Conservation (phyloP, 1,140 invertebrate genomes). For the Drosophila tsacasi region DNA sequence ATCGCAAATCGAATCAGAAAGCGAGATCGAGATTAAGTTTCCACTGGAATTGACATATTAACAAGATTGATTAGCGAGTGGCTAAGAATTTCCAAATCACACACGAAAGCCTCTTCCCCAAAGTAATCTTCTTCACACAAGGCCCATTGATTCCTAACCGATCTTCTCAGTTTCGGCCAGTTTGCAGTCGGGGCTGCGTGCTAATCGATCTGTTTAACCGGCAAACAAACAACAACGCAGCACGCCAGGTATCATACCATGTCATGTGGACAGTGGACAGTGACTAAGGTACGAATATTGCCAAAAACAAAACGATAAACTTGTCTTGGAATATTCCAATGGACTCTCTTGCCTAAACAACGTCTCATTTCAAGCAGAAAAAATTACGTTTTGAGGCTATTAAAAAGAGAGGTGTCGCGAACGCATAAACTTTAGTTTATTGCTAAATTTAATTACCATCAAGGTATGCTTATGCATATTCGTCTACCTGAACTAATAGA, state of each 20-base stretch:
- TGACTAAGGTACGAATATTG: constrained; percentile 20
- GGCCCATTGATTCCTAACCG: constrained; percentile 42
- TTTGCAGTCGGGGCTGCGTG: constrained; percentile 47
- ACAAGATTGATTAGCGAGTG: constrained; percentile 71
- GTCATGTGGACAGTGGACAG: constrained; percentile 35
- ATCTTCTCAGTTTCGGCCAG: constrained; percentile 27
- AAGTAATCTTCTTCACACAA: constrained; percentile 19
- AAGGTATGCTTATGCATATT: constrained; percentile 4
- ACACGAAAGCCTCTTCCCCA: constrained; percentile 5
- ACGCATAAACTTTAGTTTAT: not conserved
- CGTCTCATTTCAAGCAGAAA: constrained; percentile 12
- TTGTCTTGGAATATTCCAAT: constrained; percentile 44
- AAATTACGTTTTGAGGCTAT: constrained; percentile 38
- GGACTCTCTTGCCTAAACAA: constrained; percentile 4
- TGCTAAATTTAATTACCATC: constrained; percentile 1
- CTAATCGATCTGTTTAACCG: constrained; percentile 60
- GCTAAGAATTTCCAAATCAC: constrained; percentile 55
- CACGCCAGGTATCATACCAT: constrained; percentile 23
- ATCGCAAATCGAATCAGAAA: constrained; percentile 48
- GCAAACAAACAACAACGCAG: constrained; percentile 37
- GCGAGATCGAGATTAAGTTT: constrained; percentile 65
- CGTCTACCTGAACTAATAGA: not conserved
- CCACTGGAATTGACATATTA: constrained; percentile 73
- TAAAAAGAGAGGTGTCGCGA: constrained; percentile 13
- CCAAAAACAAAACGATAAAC: constrained; percentile 22